Evolutionary conservation across 2,888 invertebrate species (phyloP), one percentile per base, ranked within the genome.

Genomic region (Entomobrya proxima): DNA sequence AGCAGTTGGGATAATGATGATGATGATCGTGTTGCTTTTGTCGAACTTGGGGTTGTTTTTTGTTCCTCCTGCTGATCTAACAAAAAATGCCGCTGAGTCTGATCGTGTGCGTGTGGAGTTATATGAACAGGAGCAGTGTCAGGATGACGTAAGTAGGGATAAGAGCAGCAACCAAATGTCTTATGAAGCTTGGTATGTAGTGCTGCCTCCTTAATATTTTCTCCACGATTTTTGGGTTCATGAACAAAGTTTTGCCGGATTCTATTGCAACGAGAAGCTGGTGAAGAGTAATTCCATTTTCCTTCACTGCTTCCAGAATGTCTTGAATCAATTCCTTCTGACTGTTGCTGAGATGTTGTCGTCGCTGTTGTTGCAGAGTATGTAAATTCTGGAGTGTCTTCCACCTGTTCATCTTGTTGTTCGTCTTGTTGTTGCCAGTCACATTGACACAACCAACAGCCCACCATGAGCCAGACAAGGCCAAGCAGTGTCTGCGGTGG

Each of bases 401-500:
- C 83, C 77, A 84, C 83, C 76, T 69, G 83, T 77, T 76, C 83
- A 84, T 84, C 83, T 85, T 85, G 81, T 58, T 81, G 72, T 74
- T 74, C 74, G 52, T 74, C 74, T 74, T 74, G 74, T 72, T 72
- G 72, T 74, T 74, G 55, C 80, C 86, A 86, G 69, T 87, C 87
- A 81, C 87, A 85, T 88, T 86, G 86, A 86, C 88, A 88, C 50
- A 86, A 44, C 88, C 88, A 88, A 81, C 88, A 88, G 75, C 88
- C 88, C 58, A 88, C 88, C 88, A 88, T 86, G 37, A 88, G 80
- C 88, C 88, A 88, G 50, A 84, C 83, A 75, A 88, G 74, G 72
- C 88, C 88, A 47, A 88, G 76, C 55, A 88, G 37, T 79, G 88
- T 88, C 80, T 86, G 84, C 37, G 86, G 86, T 84, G 88, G 88